phyloP scores from a whole-genome alignment of 2,113 vertebrate species.

The Amblyopsis rosae region DNA sequence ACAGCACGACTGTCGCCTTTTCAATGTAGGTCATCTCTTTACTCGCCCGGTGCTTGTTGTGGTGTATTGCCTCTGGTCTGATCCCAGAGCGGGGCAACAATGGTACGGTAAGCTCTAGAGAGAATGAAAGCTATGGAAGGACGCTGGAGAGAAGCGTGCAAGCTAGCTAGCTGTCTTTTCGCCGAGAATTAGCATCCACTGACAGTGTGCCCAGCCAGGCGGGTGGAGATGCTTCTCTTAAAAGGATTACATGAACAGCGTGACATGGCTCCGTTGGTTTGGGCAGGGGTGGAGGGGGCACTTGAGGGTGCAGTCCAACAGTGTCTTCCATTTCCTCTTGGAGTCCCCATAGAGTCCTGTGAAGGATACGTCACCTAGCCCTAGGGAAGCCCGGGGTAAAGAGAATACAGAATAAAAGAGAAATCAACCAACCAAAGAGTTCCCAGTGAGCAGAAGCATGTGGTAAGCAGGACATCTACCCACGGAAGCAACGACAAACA shows the following conservation, averaged over 20 bases:
- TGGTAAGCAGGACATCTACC: constrained; percentile 8
- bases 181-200: constrained; percentile 62
- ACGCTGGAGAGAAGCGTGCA: constrained; percentile 5
- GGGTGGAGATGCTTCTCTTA: constrained; percentile 53
- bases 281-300: constrained; percentile 25
- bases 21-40: constrained; percentile 40
- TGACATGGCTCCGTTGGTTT: constrained; percentile 44
- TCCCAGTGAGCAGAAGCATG: constrained; percentile 5
- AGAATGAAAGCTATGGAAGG: background rate
- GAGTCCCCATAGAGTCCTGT: background rate
- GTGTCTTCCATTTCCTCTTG: background rate
- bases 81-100: constrained; percentile 23
- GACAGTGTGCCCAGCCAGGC: constrained; percentile 64
- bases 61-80: constrained; percentile 1
- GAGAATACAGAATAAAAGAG: constrained; percentile 11
- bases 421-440: constrained; percentile 6
- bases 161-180: constrained; percentile 52
- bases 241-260: constrained; percentile 74
- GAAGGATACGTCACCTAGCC: constrained; percentile 49
- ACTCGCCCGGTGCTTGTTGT: background rate
- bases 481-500: constrained; percentile 4
- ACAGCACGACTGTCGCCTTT: constrained; percentile 16
- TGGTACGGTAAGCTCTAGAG: background rate
- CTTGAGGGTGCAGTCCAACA: background rate
- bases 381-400: constrained; percentile 39